Evolutionary conservation across 2,797 vertebrate genomes (phyloP).

Genomic region (Acanthornis magna): DNA sequence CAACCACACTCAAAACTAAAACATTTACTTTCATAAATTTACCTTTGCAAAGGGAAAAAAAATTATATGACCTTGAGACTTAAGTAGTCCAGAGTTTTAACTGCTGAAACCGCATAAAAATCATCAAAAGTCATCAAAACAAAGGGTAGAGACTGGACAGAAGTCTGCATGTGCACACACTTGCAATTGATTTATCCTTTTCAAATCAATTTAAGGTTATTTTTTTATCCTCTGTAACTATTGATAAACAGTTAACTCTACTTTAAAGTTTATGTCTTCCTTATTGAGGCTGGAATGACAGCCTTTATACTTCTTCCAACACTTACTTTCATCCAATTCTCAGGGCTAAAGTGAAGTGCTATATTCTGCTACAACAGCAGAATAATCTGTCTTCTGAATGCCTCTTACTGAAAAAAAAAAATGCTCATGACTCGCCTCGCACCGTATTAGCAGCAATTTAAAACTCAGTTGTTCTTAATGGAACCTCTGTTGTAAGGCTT

Average conservation of each 20-base stretch:
- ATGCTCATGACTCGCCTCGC: background rate
- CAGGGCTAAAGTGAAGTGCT: background rate
- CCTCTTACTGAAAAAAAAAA: background rate
- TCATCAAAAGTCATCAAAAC: background rate
- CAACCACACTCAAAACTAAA: background rate
- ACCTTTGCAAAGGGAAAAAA: background rate
- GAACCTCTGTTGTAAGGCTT: background rate
- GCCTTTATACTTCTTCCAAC: background rate
- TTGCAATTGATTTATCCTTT: background rate
- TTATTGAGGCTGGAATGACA: background rate
- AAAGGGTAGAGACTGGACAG: rapidly evolving
- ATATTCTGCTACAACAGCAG: background rate
- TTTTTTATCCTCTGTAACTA: background rate
- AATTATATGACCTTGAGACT: background rate
- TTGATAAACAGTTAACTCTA: background rate
- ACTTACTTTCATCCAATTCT: background rate
- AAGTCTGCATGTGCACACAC: background rate
- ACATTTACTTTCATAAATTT: background rate
- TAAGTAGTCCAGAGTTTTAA: background rate
- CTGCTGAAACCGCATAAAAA: background rate
- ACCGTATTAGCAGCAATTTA: background rate
- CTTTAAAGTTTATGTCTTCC: background rate
- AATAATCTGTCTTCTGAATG: background rate
- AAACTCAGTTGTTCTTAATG: background rate
- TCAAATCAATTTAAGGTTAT: background rate